Percentiles rank a stretch among this genome's conserved stretches.
These are phyloP conservation scores for Carabus problematicus DNA, from an alignment of 2,888 invertebrate genomes.

Conservation along the genomic window DNA sequence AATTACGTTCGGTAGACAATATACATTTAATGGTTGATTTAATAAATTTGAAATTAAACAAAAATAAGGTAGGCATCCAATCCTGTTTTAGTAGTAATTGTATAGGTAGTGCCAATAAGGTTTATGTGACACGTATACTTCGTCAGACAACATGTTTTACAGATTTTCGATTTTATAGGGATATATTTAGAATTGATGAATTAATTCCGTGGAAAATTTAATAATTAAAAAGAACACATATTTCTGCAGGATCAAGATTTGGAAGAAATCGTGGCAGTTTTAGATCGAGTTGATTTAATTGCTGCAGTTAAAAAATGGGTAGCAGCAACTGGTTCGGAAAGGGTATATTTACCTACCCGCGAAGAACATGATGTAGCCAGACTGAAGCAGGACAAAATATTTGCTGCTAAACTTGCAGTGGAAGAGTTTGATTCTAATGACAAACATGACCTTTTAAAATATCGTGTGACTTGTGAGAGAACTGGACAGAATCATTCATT, in stretches of 20 bases:
- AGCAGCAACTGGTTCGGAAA: neutral
- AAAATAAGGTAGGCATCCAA: conserved; percentile 5
- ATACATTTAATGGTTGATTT: conserved; percentile 24
- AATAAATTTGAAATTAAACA: neutral
- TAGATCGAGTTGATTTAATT: neutral
- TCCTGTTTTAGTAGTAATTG: neutral
- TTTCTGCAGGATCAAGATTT: conserved; percentile 7
- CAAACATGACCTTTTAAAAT: conserved; percentile 54
- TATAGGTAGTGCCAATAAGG: neutral
- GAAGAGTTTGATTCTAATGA: neutral
- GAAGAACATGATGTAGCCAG: conserved; percentile 18
- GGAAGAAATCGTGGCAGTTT: neutral
- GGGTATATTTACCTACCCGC: conserved; percentile 8
- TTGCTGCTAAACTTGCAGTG: neutral
- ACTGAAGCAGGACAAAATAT: conserved; percentile 35
- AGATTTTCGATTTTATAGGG: neutral
- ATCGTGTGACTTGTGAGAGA: conserved; percentile 65
- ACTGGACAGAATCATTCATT: conserved; percentile 65
- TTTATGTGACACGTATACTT: neutral
- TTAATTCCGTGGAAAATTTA: neutral
- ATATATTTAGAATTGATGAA: neutral
- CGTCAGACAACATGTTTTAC: neutral
- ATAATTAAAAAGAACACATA: neutral
- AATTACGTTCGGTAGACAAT: conserved; percentile 28
- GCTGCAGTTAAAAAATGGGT: conserved; percentile 17